Evolutionary conservation across 2,797 vertebrate species (phyloP).

Genomic region (Orientallactaga sibirica): DNA sequence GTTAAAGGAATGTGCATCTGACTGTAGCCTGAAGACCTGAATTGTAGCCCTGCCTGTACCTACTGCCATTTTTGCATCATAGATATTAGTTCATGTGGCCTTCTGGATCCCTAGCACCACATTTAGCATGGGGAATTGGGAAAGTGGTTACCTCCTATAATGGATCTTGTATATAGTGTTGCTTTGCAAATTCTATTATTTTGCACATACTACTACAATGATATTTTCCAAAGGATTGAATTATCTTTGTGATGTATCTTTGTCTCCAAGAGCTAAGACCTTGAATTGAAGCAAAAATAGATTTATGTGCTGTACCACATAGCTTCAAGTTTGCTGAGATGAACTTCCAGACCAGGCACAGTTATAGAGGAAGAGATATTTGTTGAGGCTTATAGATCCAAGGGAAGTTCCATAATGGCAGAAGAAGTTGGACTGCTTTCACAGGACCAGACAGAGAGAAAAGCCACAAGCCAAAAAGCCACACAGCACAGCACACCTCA

Average conservation of each 20-base stretch:
- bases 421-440: no score
- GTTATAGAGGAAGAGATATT: no score
- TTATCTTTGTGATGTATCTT: background rate
- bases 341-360: no score
- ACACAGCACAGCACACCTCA: no score
- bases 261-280: background rate
- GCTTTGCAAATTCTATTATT: background rate
- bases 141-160: background rate
- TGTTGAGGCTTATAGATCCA: no score
- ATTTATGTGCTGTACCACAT: background rate
- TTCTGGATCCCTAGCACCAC: background rate
- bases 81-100: fast-evolving
- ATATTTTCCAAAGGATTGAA: background rate
- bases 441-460: no score
- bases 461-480: no score
- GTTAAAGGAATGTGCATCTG: background rate
- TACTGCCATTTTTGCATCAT: background rate
- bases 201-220: background rate
- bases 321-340: no score
- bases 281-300: background rate
- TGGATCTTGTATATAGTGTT: background rate
- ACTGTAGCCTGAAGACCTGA: background rate
- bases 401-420: no score
- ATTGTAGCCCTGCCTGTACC: background rate
- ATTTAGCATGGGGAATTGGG: background rate